Evolutionary conservation across 2,888 invertebrate species (phyloP), one percentile per base, ranked within the genome.

Genomic region (Pemphredon lugubris): DNA sequence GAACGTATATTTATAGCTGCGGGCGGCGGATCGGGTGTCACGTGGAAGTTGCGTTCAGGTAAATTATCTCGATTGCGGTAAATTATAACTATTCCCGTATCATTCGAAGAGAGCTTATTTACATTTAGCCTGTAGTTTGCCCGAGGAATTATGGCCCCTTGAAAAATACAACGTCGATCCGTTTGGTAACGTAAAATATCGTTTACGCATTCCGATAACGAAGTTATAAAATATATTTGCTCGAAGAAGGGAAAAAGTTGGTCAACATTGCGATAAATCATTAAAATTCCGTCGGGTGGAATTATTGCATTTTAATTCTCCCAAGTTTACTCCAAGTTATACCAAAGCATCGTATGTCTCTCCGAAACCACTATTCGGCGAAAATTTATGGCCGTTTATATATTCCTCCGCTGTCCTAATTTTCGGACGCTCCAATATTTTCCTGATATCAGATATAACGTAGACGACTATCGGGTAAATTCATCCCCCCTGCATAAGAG

Each of bases 1-100:
- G 32, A 47, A 53, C 16, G 23, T 30, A 47, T 53, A 66, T 66
- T 60, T 66, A 47, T 53, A 60, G 23, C 32, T n/a, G 7, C 21
- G 5, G 1, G 4, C n/a, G 32, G 16, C 16, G 30, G 11, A 21
- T 14, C 44, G 20, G 45, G 30, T 40, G 60, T 53, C 60, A 23
- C 32, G 5, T 16, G 18, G 39, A 53, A 47, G 60, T 66, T 60
- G 51, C 65, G 20, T 65, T 23, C 34, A 23, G 23, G 21, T 23
- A 47, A 60, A 60, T 53, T 66, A 53, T 66, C 60, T 18, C 60
- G 26, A 26, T 26, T 26, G 26, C 7, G 3, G 26, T 7, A 26
- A 26, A 26, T 26, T 26, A 26, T 26, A 26, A 26, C 26, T 5
- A 26, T 26, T 26, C 26, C 7, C 7, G 3, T 7, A 26, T 7